Base-by-base conservation (phyloP, 1,140 invertebrate species). In the Brachionus paranguensis region DNA sequence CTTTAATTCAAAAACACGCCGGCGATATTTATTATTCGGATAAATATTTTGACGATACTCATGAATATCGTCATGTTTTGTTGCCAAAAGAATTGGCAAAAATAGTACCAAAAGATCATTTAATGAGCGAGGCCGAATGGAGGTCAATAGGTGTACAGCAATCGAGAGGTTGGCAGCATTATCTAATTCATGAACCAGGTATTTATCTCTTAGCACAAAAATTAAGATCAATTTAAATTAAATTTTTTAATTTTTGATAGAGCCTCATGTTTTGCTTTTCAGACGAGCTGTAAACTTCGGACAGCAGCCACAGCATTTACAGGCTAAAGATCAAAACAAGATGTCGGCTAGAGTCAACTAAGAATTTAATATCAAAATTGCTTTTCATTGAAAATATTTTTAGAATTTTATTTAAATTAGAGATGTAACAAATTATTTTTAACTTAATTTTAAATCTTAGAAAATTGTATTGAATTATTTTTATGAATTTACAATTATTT, bases 71-170 rank as follows among this genome's bases (percentile, higher is more conserved):
- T n/a, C 96, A 98, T 91, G 96, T 98, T 0, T 95, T 97, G 87
- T 89, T 98, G 37, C 95, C 96, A 4, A 91, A 92, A 76, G 95
- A 97, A 85, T 91, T 97, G 72, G 94, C 94, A 0, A 93, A 93
- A 86, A 89, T 93, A 65, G 94, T 98, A 8, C 96, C 96, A 8
- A 94, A 94, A 87, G 93, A 93, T 12, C 95, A 96, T 88, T 89
- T 97, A 41, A 97, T 98, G 95, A 93, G 94, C 0, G 96, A 98
- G 90, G 93, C 93, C 0, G 96, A 98, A 90, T 98, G 96, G 96
- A 90, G 96, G 84, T 94, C 95, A 89, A 91, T 98, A 7, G 96
- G 96, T n/a, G 95, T 98, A 7, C 95, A 97, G 87, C 96, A 98
- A 88, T 96, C 94, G 87, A 93, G 93, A 33, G 95, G 95, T 43